Evolutionary conservation across 2,888 invertebrate species (phyloP).

Genomic region (Eilema sororculum): DNA sequence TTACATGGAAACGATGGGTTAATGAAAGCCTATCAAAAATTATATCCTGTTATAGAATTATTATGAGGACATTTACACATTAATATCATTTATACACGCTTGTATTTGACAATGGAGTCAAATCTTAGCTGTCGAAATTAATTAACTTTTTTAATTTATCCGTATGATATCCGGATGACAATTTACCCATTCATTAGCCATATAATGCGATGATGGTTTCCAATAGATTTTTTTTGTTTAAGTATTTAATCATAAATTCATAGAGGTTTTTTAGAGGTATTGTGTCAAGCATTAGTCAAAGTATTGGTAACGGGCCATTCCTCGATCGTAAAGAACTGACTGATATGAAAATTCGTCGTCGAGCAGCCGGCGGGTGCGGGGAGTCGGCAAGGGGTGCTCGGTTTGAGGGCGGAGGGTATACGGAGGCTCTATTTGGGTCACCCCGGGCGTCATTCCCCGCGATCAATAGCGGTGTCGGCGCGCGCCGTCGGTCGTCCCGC

Average conservation of each 20-base stretch:
- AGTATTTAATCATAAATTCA: constrained; percentile 58
- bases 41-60: constrained; percentile 26
- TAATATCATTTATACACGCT: not conserved
- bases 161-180: not conserved
- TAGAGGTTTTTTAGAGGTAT: constrained; percentile 65
- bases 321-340: constrained; percentile 76
- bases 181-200: not conserved
- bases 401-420: constrained; percentile 71
- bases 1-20: not conserved
- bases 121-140: not conserved
- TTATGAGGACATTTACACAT: constrained; percentile 46
- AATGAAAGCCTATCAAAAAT: constrained; percentile 6
- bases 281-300: constrained; percentile 76
- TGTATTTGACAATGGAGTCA: not conserved
- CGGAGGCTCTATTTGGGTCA: constrained; percentile 87
- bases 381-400: constrained; percentile 61
- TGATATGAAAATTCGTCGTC: constrained; percentile 86
- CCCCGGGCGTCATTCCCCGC: constrained; percentile 85
- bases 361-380: constrained; percentile 71
- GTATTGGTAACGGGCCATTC: constrained; percentile 74
- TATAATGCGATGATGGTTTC: not conserved
- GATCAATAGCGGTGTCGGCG: constrained; percentile 84
- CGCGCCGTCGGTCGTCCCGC: constrained; percentile 79
- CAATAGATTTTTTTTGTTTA: not conserved
- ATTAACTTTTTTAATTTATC: not conserved